Conservation (phyloP, 92 coral and sea anemone genomes). For the Plumapathes pennacea region DNA sequence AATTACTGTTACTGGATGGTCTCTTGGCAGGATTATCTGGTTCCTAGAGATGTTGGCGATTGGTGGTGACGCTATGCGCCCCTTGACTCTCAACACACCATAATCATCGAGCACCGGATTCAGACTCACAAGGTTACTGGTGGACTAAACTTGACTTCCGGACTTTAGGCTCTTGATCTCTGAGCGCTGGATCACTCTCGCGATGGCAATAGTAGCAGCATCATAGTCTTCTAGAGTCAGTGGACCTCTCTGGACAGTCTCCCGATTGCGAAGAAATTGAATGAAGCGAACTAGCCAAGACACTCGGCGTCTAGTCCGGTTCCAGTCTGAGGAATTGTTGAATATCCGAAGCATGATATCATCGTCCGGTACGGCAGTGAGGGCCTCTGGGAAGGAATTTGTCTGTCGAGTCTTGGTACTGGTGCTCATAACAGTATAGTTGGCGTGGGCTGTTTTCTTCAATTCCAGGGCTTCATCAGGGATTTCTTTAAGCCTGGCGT, state of each 20-base stretch:
- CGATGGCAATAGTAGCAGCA: conserved; percentile 19
- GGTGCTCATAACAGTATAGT: conserved; percentile 8
- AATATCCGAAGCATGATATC: conserved; percentile 4
- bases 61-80: conserved; percentile 22
- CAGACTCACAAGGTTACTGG: conserved; percentile 45
- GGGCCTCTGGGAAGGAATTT: background rate
- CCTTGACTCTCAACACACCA: conserved; percentile 36
- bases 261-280: conserved; percentile 15
- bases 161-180: conserved; percentile 29
- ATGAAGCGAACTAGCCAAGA: conserved; percentile 51
- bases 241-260: conserved; percentile 4
- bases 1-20: conserved; percentile 31
- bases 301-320: conserved; percentile 24
- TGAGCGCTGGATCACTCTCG: conserved; percentile 29
- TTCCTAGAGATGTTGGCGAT: conserved; percentile 8
- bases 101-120: conserved; percentile 35
- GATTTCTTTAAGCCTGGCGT: conserved; percentile 6
- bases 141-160: conserved; percentile 5
- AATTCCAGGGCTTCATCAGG: conserved; percentile 26
- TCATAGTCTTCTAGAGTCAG: conserved; percentile 47
- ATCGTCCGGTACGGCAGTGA: background rate
- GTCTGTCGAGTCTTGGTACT: background rate
- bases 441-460: conserved; percentile 8
- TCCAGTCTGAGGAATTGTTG: conserved; percentile 40
- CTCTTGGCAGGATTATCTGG: conserved; percentile 35